Evolutionary conservation across 2,888 invertebrate species (phyloP).

Genomic region (Trisateles emortualis): DNA sequence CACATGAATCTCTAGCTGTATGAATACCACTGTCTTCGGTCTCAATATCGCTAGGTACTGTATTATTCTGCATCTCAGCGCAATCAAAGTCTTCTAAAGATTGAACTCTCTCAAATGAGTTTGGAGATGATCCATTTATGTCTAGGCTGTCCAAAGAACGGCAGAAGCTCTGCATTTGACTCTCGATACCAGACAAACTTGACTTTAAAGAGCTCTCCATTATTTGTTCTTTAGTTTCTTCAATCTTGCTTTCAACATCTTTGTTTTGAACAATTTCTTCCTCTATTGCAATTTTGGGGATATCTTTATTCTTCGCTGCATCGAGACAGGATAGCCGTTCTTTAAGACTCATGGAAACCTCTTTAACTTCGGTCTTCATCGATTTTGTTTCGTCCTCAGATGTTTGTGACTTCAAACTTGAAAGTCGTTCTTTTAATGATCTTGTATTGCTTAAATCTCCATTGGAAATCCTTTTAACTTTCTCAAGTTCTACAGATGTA

Average conservation of each 20-base stretch:
- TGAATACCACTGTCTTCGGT: constrained; percentile 93
- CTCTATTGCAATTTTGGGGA: constrained; percentile 77
- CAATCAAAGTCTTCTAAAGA: constrained; percentile 89
- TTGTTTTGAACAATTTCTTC: constrained; percentile 65
- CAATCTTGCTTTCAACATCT: constrained; percentile 61
- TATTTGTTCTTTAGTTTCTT: constrained; percentile 62
- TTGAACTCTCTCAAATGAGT: constrained; percentile 88
- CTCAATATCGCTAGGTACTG: constrained; percentile 88
- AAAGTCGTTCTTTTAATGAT: constrained; percentile 82
- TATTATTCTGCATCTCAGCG: constrained; percentile 87
- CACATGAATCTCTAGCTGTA: constrained; percentile 92
- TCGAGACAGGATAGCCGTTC: constrained; percentile 84
- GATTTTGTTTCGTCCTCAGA: constrained; percentile 77
- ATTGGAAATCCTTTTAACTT: constrained; percentile 77
- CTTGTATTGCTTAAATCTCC: constrained; percentile 76
- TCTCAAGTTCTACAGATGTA: constrained; percentile 79
- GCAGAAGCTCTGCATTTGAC: constrained; percentile 88
- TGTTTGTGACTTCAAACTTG: constrained; percentile 78
- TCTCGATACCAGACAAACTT: constrained; percentile 79
- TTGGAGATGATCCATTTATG: constrained; percentile 85
- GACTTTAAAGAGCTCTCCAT: constrained; percentile 72
- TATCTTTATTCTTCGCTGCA: constrained; percentile 81
- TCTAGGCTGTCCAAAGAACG: constrained; percentile 89
- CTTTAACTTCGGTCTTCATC: constrained; percentile 76
- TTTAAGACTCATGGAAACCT: constrained; percentile 84